phyloP scores from a whole-genome alignment of 2,797 vertebrate species.

The Parambassis ranga region DNA sequence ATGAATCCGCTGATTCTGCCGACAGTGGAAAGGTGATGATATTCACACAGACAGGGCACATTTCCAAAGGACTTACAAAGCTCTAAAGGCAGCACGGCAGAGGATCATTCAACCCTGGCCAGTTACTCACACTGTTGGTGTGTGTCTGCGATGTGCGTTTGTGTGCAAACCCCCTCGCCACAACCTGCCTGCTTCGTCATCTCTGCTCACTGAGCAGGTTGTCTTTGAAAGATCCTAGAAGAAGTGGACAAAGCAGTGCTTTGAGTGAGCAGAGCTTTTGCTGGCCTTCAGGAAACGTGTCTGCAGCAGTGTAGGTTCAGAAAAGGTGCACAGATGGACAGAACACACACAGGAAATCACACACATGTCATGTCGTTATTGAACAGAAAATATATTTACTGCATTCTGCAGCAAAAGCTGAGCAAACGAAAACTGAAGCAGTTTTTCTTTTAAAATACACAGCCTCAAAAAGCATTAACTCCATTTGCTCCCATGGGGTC shows the following conservation, averaged over 20 bases:
- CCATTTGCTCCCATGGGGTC: no score
- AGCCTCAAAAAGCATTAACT: no score
- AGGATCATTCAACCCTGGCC: slow-evolving; percentile 23
- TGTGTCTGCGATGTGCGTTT: slow-evolving; percentile 50
- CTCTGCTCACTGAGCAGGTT: slow-evolving; percentile 20
- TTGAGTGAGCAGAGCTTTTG: slow-evolving; percentile 26
- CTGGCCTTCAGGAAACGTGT: slow-evolving; percentile 6
- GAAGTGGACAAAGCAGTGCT: slow-evolving; percentile 42
- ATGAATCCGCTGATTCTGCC: slow-evolving; percentile 35
- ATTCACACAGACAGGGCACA: slow-evolving; percentile 59
- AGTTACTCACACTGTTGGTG: slow-evolving; percentile 49
- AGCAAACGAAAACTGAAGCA: not conserved
- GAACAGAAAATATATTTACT: slow-evolving; percentile 4
- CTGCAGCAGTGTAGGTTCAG: not conserved
- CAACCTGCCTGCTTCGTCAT: slow-evolving; percentile 36
- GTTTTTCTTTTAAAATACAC: slow-evolving; percentile 6
- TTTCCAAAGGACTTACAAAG: slow-evolving; percentile 49
- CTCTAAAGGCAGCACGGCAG: not conserved
- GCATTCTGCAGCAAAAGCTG: slow-evolving; percentile 1
- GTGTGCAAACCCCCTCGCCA: slow-evolving; percentile 2
- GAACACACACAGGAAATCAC: not conserved
- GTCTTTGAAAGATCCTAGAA: slow-evolving; percentile 18
- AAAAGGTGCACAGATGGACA: not conserved
- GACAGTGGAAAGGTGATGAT: slow-evolving; percentile 36
- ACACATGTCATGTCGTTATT: slow-evolving; percentile 9